phyloP scores from a whole-genome alignment of 2,113 vertebrate species.

The Dendrocopos noguchii region DNA sequence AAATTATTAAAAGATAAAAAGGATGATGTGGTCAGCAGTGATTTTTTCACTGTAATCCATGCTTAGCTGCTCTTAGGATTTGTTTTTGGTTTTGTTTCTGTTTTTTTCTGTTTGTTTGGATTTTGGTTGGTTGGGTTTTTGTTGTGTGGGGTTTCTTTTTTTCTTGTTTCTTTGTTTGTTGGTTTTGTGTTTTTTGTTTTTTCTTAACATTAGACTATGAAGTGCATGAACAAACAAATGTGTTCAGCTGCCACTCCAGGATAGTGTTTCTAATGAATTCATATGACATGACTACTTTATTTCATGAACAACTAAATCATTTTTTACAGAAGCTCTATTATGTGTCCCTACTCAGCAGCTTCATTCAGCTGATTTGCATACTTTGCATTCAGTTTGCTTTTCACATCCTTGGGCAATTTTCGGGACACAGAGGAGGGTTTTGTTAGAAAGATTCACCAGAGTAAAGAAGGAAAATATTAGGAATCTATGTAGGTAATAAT shows the following conservation, averaged over 20 bases:
- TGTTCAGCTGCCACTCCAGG: not conserved
- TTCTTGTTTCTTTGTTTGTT: too few relatives aligned
- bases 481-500: rapidly evolving
- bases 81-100: too few relatives aligned
- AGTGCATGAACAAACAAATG: not conserved
- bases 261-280: not conserved
- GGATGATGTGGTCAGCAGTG: not conserved
- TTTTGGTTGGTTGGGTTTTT: too few relatives aligned
- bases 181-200: not conserved
- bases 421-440: not conserved
- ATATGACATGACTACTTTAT: not conserved
- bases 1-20: not conserved
- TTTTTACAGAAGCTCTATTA: not conserved
- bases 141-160: too few relatives aligned
- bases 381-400: not conserved
- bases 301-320: not conserved
- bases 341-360: not conserved
- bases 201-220: not conserved
- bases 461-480: not conserved
- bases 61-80: not conserved
- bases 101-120: too few relatives aligned
- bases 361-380: not conserved
- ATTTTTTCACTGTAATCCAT: not conserved
- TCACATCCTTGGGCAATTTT: not conserved
- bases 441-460: not conserved